A percentile compares a stretch with the other conserved stretches of the same genome.
These are phyloP conservation scores for Halichoeres trimaculatus DNA, from an alignment of 2,113 vertebrate species.

Conservation along the genomic window DNA sequence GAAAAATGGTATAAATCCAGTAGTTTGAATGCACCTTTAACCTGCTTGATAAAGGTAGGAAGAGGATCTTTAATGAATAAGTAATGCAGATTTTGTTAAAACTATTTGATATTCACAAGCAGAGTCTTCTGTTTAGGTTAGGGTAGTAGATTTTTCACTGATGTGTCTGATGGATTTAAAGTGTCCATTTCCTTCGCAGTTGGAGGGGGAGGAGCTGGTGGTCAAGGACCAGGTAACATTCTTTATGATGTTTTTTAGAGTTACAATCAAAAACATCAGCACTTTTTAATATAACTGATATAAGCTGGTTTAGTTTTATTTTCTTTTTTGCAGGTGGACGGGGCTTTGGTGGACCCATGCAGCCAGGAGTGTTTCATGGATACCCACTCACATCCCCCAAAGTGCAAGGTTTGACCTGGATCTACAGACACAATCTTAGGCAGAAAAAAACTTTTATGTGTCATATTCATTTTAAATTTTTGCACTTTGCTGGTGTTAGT, in stretches of 20 bases:
- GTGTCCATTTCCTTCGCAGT: conserved; percentile 54
- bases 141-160: no score
- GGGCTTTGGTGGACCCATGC: conserved; percentile 85
- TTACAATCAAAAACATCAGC: not conserved
- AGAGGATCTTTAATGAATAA: no score
- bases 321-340: conserved; percentile 74
- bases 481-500: not conserved
- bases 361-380: conserved; percentile 94
- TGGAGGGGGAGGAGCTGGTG: conserved; percentile 63
- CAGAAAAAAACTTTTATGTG: not conserved
- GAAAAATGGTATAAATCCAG: no score
- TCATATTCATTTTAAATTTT: not conserved
- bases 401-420: conserved; percentile 82
- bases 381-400: conserved; percentile 97
- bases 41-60: no score
- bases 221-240: conserved; percentile 49
- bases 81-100: no score
- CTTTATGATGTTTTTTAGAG: conserved; percentile 1
- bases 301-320: not conserved
- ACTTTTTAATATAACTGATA: not conserved
- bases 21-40: no score
- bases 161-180: conserved; percentile 10
- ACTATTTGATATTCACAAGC: not conserved
- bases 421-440: not conserved
- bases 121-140: no score